A percentile compares a stretch with the other conserved stretches of the same genome.
Conservation (phyloP, 2,797 vertebrate genomes). For the Urosaurus nigricauda region DNA sequence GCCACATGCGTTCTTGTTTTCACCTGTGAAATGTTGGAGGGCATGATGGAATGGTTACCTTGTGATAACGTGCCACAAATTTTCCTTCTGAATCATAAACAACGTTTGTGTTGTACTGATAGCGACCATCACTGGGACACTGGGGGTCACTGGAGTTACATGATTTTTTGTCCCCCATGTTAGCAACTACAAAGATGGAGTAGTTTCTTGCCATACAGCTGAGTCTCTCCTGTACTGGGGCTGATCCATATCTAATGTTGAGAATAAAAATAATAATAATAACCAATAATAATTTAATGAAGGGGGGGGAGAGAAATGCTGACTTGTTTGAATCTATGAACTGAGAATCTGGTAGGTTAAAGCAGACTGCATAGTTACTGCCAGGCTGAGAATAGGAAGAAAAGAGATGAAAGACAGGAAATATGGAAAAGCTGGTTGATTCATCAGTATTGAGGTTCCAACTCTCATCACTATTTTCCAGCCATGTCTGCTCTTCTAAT, state of each 20-base stretch:
- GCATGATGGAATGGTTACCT: slow-evolving; percentile 63
- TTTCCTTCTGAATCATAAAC: slow-evolving; percentile 76
- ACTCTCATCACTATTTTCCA: too few species aligned
- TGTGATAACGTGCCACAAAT: slow-evolving; percentile 80
- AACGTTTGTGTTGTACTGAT: slow-evolving; percentile 78
- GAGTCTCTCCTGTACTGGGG: slow-evolving; percentile 77
- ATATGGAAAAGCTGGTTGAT: background rate
- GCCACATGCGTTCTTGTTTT: too few species aligned
- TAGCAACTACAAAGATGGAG: slow-evolving; percentile 80
- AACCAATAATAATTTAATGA: background rate
- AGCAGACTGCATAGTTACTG: background rate
- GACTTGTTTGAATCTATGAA: background rate
- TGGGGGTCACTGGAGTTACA: slow-evolving; percentile 58
- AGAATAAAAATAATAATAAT: background rate
- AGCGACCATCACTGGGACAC: slow-evolving; percentile 72
- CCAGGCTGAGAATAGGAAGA: background rate
- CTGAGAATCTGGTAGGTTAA: background rate
- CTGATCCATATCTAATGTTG: slow-evolving; percentile 68
- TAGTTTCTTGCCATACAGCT: slow-evolving; percentile 80
- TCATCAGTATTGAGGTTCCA: background rate
- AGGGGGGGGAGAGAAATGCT: background rate
- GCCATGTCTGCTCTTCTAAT: too few species aligned
- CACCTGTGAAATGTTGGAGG: too few species aligned
- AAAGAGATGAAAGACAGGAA: background rate
- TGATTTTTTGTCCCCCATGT: slow-evolving; percentile 77